Evolutionary conservation across 1,140 invertebrate species (phyloP).

Genomic region (Drosophila tristis): DNA sequence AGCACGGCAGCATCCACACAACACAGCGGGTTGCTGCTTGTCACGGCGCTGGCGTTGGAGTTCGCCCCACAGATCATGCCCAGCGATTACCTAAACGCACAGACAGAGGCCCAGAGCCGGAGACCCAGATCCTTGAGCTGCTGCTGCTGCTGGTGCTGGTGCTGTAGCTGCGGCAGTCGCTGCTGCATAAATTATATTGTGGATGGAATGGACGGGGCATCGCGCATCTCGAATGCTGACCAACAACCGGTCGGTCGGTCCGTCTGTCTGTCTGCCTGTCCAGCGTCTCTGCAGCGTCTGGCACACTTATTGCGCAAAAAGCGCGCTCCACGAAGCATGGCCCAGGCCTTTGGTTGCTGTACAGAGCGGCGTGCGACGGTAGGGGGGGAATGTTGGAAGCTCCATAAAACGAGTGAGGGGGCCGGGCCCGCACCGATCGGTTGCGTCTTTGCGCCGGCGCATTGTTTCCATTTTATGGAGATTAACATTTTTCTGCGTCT

Average conservation of each 20-base stretch:
- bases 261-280: slow-evolving; percentile 16
- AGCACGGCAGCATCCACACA: slow-evolving; percentile 35
- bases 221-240: slow-evolving; percentile 37
- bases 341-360: slow-evolving; percentile 44
- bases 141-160: slow-evolving; percentile 5
- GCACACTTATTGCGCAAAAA: slow-evolving; percentile 82
- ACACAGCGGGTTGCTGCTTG: slow-evolving; percentile 73
- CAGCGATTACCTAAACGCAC: slow-evolving; percentile 81
- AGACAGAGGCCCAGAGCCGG: slow-evolving; percentile 13
- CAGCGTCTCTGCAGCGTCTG: slow-evolving; percentile 55
- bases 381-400: slow-evolving; percentile 15
- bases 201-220: slow-evolving; percentile 23
- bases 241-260: slow-evolving; percentile 69
- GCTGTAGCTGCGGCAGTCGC: too few relatives aligned
- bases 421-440: slow-evolving; percentile 42
- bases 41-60: slow-evolving; percentile 70
- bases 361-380: neutral
- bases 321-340: slow-evolving; percentile 79
- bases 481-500: slow-evolving; percentile 71
- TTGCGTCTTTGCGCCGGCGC: slow-evolving; percentile 67
- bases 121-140: slow-evolving; percentile 74
- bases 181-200: slow-evolving; percentile 76
- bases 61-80: slow-evolving; percentile 69
- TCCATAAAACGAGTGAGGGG: slow-evolving; percentile 29
- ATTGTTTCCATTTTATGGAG: slow-evolving; percentile 83